Evolutionary conservation across 2,113 vertebrate species (phyloP).

Genomic region (Propithecus coquereli): DNA sequence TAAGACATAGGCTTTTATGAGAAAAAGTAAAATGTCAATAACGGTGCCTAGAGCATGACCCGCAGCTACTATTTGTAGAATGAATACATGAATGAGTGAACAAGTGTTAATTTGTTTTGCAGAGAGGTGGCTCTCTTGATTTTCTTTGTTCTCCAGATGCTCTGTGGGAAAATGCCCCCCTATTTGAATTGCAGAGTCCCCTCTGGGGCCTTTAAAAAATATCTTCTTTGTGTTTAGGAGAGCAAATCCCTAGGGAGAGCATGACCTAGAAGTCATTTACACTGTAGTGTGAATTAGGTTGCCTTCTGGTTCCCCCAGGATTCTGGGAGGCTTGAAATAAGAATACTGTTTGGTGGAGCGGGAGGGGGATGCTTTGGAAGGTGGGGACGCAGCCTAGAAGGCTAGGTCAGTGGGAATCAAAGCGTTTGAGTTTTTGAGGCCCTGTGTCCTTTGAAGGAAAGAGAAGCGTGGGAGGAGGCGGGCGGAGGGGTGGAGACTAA

Average conservation of each 20-base stretch:
- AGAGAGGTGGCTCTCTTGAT: background rate
- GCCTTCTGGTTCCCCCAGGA: background rate
- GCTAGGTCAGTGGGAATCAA: too few species aligned
- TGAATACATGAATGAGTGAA: too few species aligned
- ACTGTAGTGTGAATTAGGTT: background rate
- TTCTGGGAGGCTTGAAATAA: background rate
- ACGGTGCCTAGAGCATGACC: background rate
- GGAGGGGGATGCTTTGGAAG: background rate
- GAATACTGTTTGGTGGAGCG: background rate
- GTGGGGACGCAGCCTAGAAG: background rate
- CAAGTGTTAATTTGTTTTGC: background rate
- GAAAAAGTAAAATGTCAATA: background rate
- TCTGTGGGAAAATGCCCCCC: background rate
- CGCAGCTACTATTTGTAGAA: background rate
- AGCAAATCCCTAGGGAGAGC: background rate
- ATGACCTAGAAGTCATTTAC: background rate
- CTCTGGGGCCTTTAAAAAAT: background rate
- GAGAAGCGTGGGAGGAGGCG: background rate
- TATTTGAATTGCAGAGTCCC: background rate
- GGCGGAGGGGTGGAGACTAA: background rate
- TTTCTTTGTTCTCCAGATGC: background rate
- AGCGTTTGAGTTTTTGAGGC: background rate
- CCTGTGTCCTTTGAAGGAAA: background rate
- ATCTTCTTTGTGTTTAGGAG: background rate
- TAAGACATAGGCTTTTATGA: background rate